Base-by-base conservation (phyloP, 2,888 invertebrate genomes). In the Lithophane ornitopus region DNA sequence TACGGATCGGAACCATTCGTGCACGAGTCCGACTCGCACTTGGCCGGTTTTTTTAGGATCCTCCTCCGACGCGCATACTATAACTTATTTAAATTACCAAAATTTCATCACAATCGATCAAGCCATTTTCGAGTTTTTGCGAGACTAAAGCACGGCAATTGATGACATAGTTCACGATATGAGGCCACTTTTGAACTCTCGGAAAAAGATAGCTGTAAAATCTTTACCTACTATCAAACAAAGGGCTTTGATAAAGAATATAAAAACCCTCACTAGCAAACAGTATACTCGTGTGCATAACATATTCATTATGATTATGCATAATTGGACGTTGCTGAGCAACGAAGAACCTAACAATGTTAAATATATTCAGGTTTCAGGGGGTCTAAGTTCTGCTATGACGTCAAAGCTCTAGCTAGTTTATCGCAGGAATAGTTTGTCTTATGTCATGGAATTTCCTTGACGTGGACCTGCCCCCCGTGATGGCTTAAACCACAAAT, bases 261-360 rank as follows among this genome's bases (percentile, higher is more conserved):
- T 26, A 61, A 67, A 26, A 76, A 28, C 52, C 46, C 54, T 59
- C 22, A 52, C 7, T 58, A 61, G 11, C 52, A n/a, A 2, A 49
- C 41, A 68, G 52, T 41, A 63, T 26, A 22, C 34, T 58, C 39
- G 56, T 63, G 39, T 56, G 49, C n/a, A 68, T 34, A 49, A n/a
- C 62, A 28, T 71, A 82, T 82, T 54, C 58, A 63, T 68, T 49
- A 39, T 58, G 41, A 58, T 39, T 44, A 68, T 76, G 39, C 82
- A 63, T 79, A 69, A 69, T 68, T 59, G 22, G 9, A 22, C 41
- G 81, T 68, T 61, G 80, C 79, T 26, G 9, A 16, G 72, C 68
- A 81, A 78, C 81, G 39, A 2, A 66, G 68, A 66, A 62, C 65
- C 65, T 61, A 78, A 78, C 78, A 81, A 66, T 46, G 52, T 59